Base-by-base conservation (phyloP, 2,797 vertebrate genomes). In the Pangasius sanitwongsei region DNA sequence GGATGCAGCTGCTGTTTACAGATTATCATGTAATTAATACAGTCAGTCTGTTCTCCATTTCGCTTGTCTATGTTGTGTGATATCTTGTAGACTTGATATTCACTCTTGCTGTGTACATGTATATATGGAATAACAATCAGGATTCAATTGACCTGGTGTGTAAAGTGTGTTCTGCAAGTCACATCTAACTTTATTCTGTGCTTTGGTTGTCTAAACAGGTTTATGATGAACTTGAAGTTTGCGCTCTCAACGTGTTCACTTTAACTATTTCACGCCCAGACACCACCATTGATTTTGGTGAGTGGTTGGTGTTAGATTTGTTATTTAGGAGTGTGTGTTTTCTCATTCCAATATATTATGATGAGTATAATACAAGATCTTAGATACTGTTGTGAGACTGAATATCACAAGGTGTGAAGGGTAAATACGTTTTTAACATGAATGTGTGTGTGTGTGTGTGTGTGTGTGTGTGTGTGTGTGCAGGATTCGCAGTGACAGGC, bases 161-260 rank as follows among this genome's bases (percentile, higher is more conserved):
- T 61, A 18, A 61, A 63, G 11, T 55, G 25, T 82, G 9, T 44
- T 18, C 48, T 72, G 37, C 13, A 11, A 55, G 41, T 48, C n/a
- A 28, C 20, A 11, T 50, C 11, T 82, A 23, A 83, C 55, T 83
- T 57, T 53, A 81, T 85, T 70, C 44, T 53, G 11, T 78, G 69
- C n/a, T 72, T 34, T 8, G 16, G 34, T 37, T 34, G 2, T 13
- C 31, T 6, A 12, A 20, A 69, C 93, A 98, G 92, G 91, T 87
- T 41, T 92, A 59, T 50, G 92, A 92, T 83, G 92, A 91, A 61
- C 89, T 92, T 11, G 96, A 97, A 93, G 94, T 97, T 12, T 84
- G 92, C 1, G 89, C 85, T 57, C 80, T 89, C 12, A 81, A 81
- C 0, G 88, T 93, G 53, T 93, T 94, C 87, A 91, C 89, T 5